Evolutionary conservation across 35 echinoderm and acorn worm genomes (phyloP), one percentile per base, ranked within the genome.

Genomic region (Apostichopus californicus): DNA sequence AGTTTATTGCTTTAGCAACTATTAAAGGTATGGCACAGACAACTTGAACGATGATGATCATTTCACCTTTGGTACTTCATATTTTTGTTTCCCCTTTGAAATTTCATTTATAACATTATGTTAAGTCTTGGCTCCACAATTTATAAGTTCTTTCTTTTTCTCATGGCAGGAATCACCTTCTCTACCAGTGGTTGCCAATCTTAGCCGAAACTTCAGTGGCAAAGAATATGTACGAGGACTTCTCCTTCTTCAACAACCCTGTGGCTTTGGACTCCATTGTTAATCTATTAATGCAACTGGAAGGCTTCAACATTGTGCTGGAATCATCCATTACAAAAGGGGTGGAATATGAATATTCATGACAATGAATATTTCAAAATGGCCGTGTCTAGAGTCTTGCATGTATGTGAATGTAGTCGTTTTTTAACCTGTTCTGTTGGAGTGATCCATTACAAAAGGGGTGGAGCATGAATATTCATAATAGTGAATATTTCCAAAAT

Each of bases 321-420:
- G 97, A 99, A 77, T 94, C 97, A 21, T 99, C 97, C 20, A 91
- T 99, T 73, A 96, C 95, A 54, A 99, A 96, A 77, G 97, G 97
- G 21, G 79, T 97, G 46, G 95, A 97, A 93, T 97, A 97, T 97
- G 93, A 94, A 85, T 85, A 60, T 85, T 85, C 81, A 85, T 85
- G 9, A 59, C 34, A 55, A 75, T 75, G 71, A 75, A 75, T 75
- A 24, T 75, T 75, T 75, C 18, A 75, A 17, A 75, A n/a, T 75
- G 71, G 71, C 5, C 6, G 6, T 3, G 17, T 75, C 17, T 75
- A 24, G 58, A 61, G 12, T 12, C 58, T 5, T 61, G 58, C 58
- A 61, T 61, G 58, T 61, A 12, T 61, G 58, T 8, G 8, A 61
- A 61, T 61, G 12, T 11, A 61, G 58, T 9, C 0, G 0, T 61